Conservation (phyloP, 2,888 invertebrate genomes). For the Frankliniella intonsa region DNA sequence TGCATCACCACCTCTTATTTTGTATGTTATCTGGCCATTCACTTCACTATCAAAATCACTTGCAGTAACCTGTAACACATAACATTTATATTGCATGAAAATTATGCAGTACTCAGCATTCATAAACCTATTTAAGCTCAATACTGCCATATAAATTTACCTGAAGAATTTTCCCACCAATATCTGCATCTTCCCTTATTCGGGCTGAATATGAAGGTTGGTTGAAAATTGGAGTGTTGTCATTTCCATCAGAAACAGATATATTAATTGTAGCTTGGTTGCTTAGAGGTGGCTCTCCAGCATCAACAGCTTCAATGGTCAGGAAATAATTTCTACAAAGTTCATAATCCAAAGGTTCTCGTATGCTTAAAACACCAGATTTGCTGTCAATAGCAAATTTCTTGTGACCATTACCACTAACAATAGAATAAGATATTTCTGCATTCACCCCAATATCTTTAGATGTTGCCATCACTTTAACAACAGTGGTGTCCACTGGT, state of each 20-base stretch:
- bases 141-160: conserved; percentile 45
- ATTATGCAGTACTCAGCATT: not conserved
- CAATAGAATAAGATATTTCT: conserved; percentile 80
- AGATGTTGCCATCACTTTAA: conserved; percentile 82
- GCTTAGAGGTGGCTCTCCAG: conserved; percentile 81
- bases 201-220: conserved; percentile 70
- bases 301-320: conserved; percentile 85
- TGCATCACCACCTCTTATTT: conserved; percentile 70
- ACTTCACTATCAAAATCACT: conserved; percentile 77
- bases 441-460: conserved; percentile 91
- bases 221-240: conserved; percentile 77
- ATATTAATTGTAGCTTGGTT: conserved; percentile 84
- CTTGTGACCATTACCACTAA: conserved; percentile 82
- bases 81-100: not conserved
- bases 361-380: conserved; percentile 69
- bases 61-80: conserved; percentile 57
- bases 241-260: conserved; percentile 78
- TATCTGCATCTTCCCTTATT: conserved; percentile 71
- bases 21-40: conserved; percentile 75
- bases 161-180: conserved; percentile 68
- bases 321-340: conserved; percentile 77
- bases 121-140: not conserved
- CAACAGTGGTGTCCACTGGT: conserved; percentile 72
- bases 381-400: conserved; percentile 73
- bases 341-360: conserved; percentile 82